Evolutionary conservation across 1,140 invertebrate species (phyloP).

Genomic region (Platyscapa corneri): DNA sequence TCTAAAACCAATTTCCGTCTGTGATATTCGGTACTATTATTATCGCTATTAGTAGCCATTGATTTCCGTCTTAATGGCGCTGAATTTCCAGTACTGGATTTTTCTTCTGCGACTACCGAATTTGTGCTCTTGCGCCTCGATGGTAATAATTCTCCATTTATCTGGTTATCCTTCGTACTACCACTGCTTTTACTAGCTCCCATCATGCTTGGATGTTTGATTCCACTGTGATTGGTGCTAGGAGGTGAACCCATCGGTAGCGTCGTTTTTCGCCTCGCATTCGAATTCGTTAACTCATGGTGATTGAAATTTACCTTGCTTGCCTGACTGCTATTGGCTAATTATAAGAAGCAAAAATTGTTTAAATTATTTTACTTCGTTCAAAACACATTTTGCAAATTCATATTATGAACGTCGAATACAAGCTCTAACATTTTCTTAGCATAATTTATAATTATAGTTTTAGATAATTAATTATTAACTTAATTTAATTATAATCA

Average conservation of each 20-base stretch:
- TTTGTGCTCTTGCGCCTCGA: slow-evolving; percentile 67
- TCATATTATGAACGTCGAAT: no score
- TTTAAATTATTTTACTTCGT: no score
- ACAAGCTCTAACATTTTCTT: no score
- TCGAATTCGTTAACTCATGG: slow-evolving; percentile 61
- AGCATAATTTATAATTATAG: no score
- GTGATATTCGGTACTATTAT: slow-evolving; percentile 59
- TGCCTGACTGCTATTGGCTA: slow-evolving; percentile 49
- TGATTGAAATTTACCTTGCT: slow-evolving; percentile 66
- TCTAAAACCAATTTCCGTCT: slow-evolving; percentile 67
- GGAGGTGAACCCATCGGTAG: slow-evolving; percentile 64
- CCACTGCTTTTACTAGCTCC: slow-evolving; percentile 42
- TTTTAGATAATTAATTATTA: no score
- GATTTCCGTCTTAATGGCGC: slow-evolving; percentile 61
- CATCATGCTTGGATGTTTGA: slow-evolving; percentile 63
- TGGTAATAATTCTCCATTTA: slow-evolving; percentile 56
- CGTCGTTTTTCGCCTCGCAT: slow-evolving; percentile 66
- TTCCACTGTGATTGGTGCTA: slow-evolving; percentile 55
- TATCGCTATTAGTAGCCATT: slow-evolving; percentile 57
- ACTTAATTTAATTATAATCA: no score
- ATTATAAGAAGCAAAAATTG: neutral
- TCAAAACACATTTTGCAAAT: no score
- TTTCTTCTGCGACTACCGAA: slow-evolving; percentile 55
- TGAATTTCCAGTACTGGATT: neutral
- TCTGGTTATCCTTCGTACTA: slow-evolving; percentile 38